Evolutionary conservation across 2,888 invertebrate species (phyloP), one percentile per base, ranked within the genome.

Genomic region (Abrostola triplasia): DNA sequence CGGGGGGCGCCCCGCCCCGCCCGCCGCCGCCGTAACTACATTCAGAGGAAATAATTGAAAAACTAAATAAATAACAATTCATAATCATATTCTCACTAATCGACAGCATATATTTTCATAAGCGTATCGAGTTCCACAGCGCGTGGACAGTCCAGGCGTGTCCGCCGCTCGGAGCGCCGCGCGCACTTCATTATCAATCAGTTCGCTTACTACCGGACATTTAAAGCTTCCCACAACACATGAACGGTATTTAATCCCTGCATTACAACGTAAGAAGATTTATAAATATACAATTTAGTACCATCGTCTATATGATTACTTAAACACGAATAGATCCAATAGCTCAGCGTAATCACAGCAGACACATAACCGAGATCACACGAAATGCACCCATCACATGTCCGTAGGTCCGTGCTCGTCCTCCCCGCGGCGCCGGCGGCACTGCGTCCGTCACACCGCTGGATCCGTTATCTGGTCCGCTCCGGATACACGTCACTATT

Each of bases 221-320:
- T 77, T 84, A 84, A 86, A 86, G 86, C 85, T 84, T 76, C 68
- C 83, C 85, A 86, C 86, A 85, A 85, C 84, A 77, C 78, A 64
- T 74, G 73, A 76, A 78, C 76, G 70, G 73, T 77, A 78, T 79
- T 77, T 70, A 71, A 72, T 82, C 82, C 84, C 85, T 86, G 85
- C 82, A 72, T 84, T 79, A 76, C 70, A 80, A 84, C 77, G 76
- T 80, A 82, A 84, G 68, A 80, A 72, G 65, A 78, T 73, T 65
- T 74, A 77, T 76, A 71, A 74, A 74, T 76, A 74, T 75, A 76
- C 70, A 78, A 77, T 72, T 72, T 78, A 76, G 80, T 81, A 80
- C 80, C 74, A 75, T 77, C 66, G 73, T 76, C 67, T 80, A 71
- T 76, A 66, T 61, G 47, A 70, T 71, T 73, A 74, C 63, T 74